Evolutionary conservation across 2,888 invertebrate species (phyloP), one percentile per base, ranked within the genome.

Genomic region (Rotaria magnacalcarata): DNA sequence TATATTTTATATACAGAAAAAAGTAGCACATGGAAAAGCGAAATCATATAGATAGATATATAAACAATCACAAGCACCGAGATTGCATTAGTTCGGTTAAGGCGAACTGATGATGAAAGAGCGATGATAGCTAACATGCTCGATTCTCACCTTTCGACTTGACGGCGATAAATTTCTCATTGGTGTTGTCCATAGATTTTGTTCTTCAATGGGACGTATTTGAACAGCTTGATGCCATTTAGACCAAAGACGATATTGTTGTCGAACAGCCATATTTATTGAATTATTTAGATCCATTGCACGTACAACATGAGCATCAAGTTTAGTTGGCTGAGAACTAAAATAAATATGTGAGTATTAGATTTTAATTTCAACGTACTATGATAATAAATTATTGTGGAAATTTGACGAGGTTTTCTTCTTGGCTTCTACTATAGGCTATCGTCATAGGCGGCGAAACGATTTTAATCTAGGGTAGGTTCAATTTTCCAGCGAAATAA

Each of bases 201-300:
- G 80, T 80, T 80, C 80, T 47, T 80, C 80, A n/a, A 47, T 80
- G 24, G 80, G 80, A 24, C 80, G 43, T 4, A 80, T n/a, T 80
- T 80, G 80, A 47, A 80, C 80, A 47, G 80, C 80, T 80, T 80
- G 80, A 80, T 80, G 47, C 80, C 80, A 80, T 80, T 80, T 80
- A 0, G 47, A 24, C 43, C 43, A 47, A 80, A 80, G 47, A 34
- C 67, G 67, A 67, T 67, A 67, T 27, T 67, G 34, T 47, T 43
- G 80, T n/a, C 24, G 47, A 47, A 41, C 34, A 14, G 2, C 10
- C 0, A 47, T 8, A n/a, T 47, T 14, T 47, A 47, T 43, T 24
- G 80, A 47, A 47, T 47, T 47, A n/a, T 80, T 80, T 11, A 80
- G 2, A 47, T 80, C 80, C 8, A 80, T 80, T 19, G 80, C 80